Conservation (phyloP, 2,888 invertebrate genomes). For the Melanostoma mellinum region DNA sequence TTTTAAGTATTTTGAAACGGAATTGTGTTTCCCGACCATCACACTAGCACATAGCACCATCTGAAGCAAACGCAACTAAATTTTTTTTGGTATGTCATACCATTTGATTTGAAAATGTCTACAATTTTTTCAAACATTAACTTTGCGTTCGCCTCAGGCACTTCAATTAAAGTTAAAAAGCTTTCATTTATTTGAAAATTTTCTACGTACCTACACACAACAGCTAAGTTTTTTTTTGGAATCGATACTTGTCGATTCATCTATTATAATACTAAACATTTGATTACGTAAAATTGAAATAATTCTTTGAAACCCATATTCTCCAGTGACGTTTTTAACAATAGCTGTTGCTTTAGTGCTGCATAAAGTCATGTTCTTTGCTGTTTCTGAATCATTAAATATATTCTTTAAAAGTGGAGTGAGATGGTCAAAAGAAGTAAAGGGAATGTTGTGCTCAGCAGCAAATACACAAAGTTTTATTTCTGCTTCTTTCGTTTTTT, state of each 20-base stretch:
- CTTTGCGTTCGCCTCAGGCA: constrained; percentile 15
- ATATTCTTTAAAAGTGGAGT: too few relatives aligned
- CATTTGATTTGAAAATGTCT: background rate
- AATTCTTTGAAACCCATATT: background rate
- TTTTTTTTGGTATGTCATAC: constrained; percentile 14
- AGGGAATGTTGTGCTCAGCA: background rate
- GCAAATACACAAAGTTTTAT: constrained; percentile 11
- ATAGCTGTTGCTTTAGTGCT: constrained; percentile 5
- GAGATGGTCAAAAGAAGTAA: too few relatives aligned
- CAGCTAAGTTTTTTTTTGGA: constrained; percentile 5
- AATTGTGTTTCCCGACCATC: constrained; percentile 22
- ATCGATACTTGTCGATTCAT: constrained; percentile 11
- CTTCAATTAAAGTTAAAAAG: constrained; percentile 14
- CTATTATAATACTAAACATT: constrained; percentile 8
- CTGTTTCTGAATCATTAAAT: too few relatives aligned
- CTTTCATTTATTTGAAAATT: background rate
- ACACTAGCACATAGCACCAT: constrained; percentile 27
- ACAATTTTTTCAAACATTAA: background rate
- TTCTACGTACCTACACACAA: background rate
- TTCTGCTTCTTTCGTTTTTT: background rate
- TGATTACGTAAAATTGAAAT: background rate
- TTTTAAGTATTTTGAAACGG: constrained; percentile 15
- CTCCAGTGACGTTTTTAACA: background rate
- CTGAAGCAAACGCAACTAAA: constrained; percentile 24
- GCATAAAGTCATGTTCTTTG: background rate